Evolutionary conservation across 2,113 vertebrate genomes (phyloP).

Genomic region (Tachysurus fulvidraco): DNA sequence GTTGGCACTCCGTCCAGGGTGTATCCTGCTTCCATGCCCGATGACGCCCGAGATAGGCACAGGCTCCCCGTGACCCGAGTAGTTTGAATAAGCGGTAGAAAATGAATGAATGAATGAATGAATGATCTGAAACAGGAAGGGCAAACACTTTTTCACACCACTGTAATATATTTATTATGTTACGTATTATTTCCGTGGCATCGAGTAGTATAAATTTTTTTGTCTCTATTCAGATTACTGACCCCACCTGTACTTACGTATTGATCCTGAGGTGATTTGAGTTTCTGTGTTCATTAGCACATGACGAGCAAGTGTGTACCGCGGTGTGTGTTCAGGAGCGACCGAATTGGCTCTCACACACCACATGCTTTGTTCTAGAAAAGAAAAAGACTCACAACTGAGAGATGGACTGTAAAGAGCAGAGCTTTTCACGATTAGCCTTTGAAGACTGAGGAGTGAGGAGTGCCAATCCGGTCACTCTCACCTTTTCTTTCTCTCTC

Average conservation of each 20-base stretch:
- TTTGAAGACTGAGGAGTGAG: slow-evolving; percentile 19
- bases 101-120: no score
- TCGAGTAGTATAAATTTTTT: no score
- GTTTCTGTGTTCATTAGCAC: not conserved
- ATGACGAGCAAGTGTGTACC: not conserved
- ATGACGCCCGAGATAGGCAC: no score
- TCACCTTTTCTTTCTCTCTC: not conserved
- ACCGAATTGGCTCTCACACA: not conserved
- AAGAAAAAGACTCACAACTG: not conserved
- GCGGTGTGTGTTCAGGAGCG: not conserved
- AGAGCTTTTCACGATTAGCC: slow-evolving; percentile 33
- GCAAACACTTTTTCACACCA: no score
- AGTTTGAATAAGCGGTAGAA: no score
- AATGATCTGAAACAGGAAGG: no score
- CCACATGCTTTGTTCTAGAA: not conserved
- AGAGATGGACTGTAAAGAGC: slow-evolving; percentile 11
- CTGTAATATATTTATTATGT: no score
- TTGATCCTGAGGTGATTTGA: not conserved
- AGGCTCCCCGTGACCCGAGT: no score
- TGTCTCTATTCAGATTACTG: not conserved
- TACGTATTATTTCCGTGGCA: no score
- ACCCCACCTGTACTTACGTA: not conserved
- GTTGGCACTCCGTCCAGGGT: no score
- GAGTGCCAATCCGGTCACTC: not conserved
- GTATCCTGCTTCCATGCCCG: no score